Evolutionary conservation across 2,113 vertebrate genomes (phyloP).

Genomic region (Polypterus bichir): DNA sequence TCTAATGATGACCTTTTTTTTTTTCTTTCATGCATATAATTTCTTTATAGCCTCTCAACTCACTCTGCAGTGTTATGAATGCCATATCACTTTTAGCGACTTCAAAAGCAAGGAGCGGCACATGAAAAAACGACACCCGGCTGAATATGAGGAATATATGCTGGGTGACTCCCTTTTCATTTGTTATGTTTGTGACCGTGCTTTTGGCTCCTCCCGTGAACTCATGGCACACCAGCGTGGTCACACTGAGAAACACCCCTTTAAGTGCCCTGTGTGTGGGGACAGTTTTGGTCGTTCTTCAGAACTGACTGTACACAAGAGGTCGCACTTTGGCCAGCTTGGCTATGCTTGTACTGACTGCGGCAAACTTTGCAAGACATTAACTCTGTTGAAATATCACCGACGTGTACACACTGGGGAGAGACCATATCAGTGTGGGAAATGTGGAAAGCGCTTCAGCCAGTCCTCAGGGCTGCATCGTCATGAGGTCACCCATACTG

Average conservation of each 20-base stretch:
- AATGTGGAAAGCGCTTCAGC: slow-evolving; percentile 48
- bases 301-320: slow-evolving; percentile 70
- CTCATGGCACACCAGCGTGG: slow-evolving; percentile 74
- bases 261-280: slow-evolving; percentile 58
- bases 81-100: slow-evolving; percentile 62
- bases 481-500: slow-evolving; percentile 35
- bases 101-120: slow-evolving; percentile 53
- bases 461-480: slow-evolving; percentile 42
- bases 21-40: too few species aligned
- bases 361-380: slow-evolving; percentile 69
- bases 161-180: slow-evolving; percentile 61
- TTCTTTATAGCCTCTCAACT: slow-evolving; percentile 56
- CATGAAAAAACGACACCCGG: slow-evolving; percentile 50
- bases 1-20: too few species aligned
- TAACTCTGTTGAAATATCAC: slow-evolving; percentile 67
- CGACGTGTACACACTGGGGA: slow-evolving; percentile 54
- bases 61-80: slow-evolving; percentile 52
- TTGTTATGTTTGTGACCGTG: slow-evolving; percentile 71
- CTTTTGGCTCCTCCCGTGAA: slow-evolving; percentile 70
- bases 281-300: slow-evolving; percentile 64
- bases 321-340: slow-evolving; percentile 47
- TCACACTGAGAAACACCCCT: slow-evolving; percentile 68
- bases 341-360: slow-evolving; percentile 68
- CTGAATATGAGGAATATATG: slow-evolving; percentile 48
- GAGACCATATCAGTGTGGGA: slow-evolving; percentile 48